Evolutionary conservation across 1,140 invertebrate genomes (phyloP).

Genomic region (Magallana angulata): DNA sequence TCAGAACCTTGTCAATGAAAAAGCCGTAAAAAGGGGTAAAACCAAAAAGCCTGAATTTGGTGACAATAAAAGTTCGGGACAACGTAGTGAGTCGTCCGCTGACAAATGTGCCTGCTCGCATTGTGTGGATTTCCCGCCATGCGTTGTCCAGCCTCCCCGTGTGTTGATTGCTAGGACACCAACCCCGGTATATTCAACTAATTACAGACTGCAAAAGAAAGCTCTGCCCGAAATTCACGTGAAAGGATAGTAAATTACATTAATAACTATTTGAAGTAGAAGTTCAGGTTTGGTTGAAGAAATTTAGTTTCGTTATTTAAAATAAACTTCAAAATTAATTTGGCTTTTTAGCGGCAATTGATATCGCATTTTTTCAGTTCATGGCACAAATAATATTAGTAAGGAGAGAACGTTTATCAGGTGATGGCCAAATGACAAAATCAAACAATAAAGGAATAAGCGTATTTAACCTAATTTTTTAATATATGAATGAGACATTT

Average conservation of each 20-base stretch:
- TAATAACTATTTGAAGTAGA: too few species aligned
- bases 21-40: neutral
- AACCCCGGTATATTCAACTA: neutral
- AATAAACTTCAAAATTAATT: too few species aligned
- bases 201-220: neutral
- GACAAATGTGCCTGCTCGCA: neutral
- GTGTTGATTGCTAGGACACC: neutral
- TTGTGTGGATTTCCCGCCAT: neutral
- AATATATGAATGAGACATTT: too few species aligned
- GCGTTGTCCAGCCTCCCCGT: neutral
- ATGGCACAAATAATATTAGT: too few species aligned
- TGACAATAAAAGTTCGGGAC: neutral
- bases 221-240: neutral
- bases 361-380: too few species aligned
- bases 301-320: too few species aligned
- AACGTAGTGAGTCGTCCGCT: neutral
- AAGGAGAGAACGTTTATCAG: too few species aligned
- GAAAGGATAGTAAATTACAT: neutral
- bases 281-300: too few species aligned
- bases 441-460: too few species aligned
- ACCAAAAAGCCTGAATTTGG: neutral
- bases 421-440: too few species aligned
- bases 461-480: too few species aligned
- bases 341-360: too few species aligned
- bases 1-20: neutral